A percentile compares a stretch with the other conserved stretches of the same genome.
phyloP scores from a whole-genome alignment of 2,888 invertebrate species.

The Anoplius nigerrimus region DNA sequence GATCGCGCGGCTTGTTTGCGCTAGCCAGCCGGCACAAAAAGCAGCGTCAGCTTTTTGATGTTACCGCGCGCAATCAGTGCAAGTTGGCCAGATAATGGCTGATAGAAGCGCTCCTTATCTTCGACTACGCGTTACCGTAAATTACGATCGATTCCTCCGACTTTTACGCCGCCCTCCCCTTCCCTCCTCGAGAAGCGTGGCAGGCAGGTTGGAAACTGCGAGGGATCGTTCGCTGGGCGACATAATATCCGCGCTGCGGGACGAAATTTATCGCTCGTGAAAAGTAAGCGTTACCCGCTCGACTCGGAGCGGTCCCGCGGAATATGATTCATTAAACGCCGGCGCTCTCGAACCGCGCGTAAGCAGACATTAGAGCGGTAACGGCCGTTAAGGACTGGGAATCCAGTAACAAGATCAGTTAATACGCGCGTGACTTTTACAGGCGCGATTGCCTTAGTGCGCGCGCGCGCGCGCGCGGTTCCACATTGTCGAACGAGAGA shows the following conservation, averaged over 20 bases:
- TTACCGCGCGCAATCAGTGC: slow-evolving; percentile 52
- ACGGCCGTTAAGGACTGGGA: too few species aligned
- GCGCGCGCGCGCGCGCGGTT: background rate
- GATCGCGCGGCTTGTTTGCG: slow-evolving; percentile 20
- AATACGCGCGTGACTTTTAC: background rate
- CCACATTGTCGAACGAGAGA: background rate
- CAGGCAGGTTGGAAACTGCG: too few species aligned
- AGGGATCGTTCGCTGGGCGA: too few species aligned
- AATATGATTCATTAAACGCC: slow-evolving; percentile 8
- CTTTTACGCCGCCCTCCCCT: slow-evolving; percentile 3
- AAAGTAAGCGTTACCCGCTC: background rate
- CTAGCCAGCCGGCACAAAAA: slow-evolving; percentile 13
- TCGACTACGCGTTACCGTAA: slow-evolving; percentile 7
- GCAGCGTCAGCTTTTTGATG: slow-evolving; percentile 38
- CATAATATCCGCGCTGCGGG: too few species aligned
- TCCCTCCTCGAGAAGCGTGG: too few species aligned
- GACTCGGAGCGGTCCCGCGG: background rate
- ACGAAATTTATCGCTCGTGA: background rate
- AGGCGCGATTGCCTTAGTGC: background rate
- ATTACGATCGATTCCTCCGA: slow-evolving; percentile 15
- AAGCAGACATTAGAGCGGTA: background rate
- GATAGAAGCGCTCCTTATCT: slow-evolving; percentile 46
- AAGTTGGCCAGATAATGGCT: slow-evolving; percentile 30
- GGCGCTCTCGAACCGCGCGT: background rate
- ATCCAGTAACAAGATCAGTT: background rate